These are phyloP conservation scores for Gymnogyps californianus DNA, from an alignment of 2,113 vertebrate species.

Conservation along the genomic window DNA sequence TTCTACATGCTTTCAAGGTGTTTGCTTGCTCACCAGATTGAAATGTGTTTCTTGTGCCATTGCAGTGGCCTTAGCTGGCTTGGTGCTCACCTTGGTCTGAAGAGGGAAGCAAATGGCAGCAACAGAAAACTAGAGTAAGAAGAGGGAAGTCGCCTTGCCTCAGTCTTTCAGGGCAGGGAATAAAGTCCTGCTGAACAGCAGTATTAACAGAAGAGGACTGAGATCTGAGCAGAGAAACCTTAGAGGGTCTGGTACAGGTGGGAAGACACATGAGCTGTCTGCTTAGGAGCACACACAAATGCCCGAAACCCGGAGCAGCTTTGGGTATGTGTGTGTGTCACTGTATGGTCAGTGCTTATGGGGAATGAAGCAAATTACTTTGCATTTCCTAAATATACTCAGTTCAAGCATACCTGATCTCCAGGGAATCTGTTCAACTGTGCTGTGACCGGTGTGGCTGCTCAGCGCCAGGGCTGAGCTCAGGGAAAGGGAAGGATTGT, in stretches of 20 bases:
- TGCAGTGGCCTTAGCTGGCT: neutral
- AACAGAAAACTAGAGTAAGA: neutral
- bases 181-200: neutral
- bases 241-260: neutral
- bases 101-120: neutral
- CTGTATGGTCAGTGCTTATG: accelerated
- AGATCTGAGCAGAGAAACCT: neutral
- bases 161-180: neutral
- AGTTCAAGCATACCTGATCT: neutral
- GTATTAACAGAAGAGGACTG: neutral
- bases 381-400: neutral
- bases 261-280: neutral
- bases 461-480: neutral
- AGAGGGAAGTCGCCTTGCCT: neutral
- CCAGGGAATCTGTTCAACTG: neutral
- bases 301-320: neutral
- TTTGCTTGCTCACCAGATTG: neutral
- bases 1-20: neutral
- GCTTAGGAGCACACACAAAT: neutral
- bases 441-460: accelerated
- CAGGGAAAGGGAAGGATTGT: neutral
- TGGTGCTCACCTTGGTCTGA: neutral
- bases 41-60: neutral
- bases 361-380: neutral
- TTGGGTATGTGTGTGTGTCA: neutral